phyloP scores from a whole-genome alignment of 1,140 invertebrate genomes.

The Drosophila neocordata region DNA sequence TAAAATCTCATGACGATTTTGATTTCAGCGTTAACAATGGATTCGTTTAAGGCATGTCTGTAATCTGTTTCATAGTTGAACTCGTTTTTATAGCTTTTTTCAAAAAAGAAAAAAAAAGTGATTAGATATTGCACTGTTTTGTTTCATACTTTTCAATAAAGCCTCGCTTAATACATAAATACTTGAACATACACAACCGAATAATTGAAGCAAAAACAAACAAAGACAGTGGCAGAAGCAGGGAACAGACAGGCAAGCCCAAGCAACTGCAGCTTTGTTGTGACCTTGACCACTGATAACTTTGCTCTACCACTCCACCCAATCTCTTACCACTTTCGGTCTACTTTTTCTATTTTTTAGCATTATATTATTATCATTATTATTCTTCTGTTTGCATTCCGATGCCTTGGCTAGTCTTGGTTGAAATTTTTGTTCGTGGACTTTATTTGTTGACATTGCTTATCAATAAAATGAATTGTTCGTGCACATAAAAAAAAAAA shows the following conservation, averaged over 20 bases:
- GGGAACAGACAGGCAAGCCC: background rate
- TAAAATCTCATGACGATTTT: no score
- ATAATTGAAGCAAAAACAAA: background rate
- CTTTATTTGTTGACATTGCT: conserved; percentile 51
- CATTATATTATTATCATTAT: conserved; percentile 22
- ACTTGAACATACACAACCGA: conserved; percentile 34
- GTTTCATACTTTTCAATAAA: conserved; percentile 4
- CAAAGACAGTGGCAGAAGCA: background rate
- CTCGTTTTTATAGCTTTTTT: no score
- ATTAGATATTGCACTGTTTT: no score
- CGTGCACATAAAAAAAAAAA: conserved; percentile 49
- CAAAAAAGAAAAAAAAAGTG: no score
- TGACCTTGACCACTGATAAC: conserved; percentile 56
- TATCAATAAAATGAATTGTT: conserved; percentile 62
- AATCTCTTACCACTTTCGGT: conserved; percentile 7
- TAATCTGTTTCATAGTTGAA: no score
- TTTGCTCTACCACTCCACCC: background rate
- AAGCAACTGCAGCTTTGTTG: conserved; percentile 42
- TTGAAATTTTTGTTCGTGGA: conserved; percentile 19
- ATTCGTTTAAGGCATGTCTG: no score
- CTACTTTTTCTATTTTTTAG: conserved; percentile 13
- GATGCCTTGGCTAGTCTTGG: background rate
- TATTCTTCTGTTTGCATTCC: conserved; percentile 8
- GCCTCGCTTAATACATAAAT: conserved; percentile 47
- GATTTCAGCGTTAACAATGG: no score